Evolutionary conservation across 2,888 invertebrate genomes (phyloP).

Genomic region (Hyposoter dolosus): DNA sequence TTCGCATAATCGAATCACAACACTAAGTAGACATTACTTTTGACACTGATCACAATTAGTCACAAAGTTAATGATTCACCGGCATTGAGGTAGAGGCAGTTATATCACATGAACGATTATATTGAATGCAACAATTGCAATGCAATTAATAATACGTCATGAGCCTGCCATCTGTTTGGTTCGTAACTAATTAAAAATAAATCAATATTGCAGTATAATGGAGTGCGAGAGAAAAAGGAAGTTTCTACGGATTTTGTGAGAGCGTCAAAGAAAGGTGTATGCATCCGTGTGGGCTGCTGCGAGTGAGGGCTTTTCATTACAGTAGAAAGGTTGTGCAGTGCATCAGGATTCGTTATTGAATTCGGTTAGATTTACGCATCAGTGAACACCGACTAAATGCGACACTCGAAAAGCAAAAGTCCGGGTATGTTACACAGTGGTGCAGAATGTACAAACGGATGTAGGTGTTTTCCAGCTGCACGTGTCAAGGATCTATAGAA

Average conservation of each 20-base stretch:
- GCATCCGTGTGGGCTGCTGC: not conserved
- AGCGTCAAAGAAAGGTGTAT: not conserved
- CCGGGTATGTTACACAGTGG: not conserved
- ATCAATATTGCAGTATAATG: not conserved
- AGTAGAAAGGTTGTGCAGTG: constrained; percentile 11
- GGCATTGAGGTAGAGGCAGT: not conserved
- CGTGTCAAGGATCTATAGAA: constrained; percentile 24
- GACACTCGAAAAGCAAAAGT: constrained; percentile 34
- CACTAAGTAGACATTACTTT: not conserved
- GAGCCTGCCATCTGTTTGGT: not conserved
- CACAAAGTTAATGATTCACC: not conserved
- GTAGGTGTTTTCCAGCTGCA: constrained; percentile 17
- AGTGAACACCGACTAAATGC: constrained; percentile 27
- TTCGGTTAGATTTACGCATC: constrained; percentile 55
- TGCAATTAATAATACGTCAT: not conserved
- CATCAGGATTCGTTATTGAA: constrained; percentile 51
- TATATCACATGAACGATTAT: not conserved
- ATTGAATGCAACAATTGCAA: not conserved
- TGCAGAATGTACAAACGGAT: constrained; percentile 10
- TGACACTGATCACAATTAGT: not conserved
- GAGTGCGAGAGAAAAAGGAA: not conserved
- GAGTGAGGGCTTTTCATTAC: constrained; percentile 17
- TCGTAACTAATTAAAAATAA: not conserved
- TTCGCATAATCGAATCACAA: not conserved
- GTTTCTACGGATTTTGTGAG: not conserved